These are phyloP conservation scores for Chloroceryle inda DNA, from an alignment of 2,797 vertebrate species.

Conservation along the genomic window DNA sequence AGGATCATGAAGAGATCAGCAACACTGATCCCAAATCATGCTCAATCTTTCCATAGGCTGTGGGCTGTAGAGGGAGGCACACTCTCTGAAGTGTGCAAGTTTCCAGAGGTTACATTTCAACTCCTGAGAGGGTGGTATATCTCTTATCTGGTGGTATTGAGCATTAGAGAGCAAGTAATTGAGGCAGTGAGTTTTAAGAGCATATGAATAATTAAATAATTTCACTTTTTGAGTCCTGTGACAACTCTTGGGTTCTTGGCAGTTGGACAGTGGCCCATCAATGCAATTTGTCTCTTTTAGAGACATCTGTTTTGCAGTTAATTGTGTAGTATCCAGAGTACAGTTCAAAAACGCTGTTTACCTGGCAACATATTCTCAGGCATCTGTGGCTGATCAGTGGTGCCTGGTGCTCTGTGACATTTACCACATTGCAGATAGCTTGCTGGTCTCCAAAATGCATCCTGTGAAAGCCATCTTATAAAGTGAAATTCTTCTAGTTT, in stretches of 20 bases:
- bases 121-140: neutral
- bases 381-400: neutral
- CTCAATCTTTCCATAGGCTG: fast-evolving
- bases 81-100: fast-evolving
- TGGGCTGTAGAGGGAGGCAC: neutral
- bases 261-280: neutral
- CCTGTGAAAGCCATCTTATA: neutral
- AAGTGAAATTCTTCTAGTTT: neutral
- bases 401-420: neutral
- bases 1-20: neutral
- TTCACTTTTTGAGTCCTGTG: neutral
- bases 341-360: neutral
- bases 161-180: neutral
- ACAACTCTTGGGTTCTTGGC: neutral
- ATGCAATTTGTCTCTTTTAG: neutral
- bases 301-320: neutral
- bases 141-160: neutral
- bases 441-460: neutral
- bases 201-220: neutral
- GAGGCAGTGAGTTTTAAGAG: neutral
- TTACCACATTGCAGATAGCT: neutral
- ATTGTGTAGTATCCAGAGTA: neutral
- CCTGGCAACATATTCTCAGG: neutral
- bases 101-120: neutral
- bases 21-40: neutral